A percentile compares a stretch with the other conserved stretches of the same genome.
Conservation (phyloP, 2,113 vertebrate genomes). For the Microtus montanus region DNA sequence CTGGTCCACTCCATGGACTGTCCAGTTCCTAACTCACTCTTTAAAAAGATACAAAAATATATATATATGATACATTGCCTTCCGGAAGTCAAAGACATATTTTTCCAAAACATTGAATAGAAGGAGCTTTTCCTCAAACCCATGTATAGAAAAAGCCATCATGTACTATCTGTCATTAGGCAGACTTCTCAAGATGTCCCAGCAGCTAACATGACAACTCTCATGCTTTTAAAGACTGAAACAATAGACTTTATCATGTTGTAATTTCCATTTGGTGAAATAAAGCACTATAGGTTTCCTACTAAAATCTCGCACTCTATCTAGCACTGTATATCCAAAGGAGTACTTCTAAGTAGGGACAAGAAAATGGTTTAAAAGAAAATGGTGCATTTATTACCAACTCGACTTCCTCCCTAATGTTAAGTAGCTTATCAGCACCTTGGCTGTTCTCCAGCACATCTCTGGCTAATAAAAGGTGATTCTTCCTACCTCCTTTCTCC, state of each 20-base stretch:
- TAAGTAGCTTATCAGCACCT: neutral
- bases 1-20: neutral
- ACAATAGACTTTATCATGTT: neutral
- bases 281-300: neutral
- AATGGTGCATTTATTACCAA: slow-evolving; percentile 7
- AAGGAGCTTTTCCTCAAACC: neutral
- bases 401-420: neutral
- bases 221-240: slow-evolving; percentile 20
- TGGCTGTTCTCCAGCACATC: neutral
- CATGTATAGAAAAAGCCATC: neutral
- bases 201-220: neutral
- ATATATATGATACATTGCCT: neutral
- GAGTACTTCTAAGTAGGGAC: neutral
- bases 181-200: neutral
- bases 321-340: neutral
- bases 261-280: neutral
- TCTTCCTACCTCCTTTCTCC: neutral
- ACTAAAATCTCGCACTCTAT: neutral
- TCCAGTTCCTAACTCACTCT: neutral
- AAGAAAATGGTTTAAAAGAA: slow-evolving; percentile 7
- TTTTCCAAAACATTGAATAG: neutral
- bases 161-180: neutral
- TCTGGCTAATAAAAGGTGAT: neutral
- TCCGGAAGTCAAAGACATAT: neutral
- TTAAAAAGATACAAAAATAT: neutral